A percentile compares a stretch with the other conserved stretches of the same genome.
Conservation (phyloP, 2,797 vertebrate species). For the Ataeniobius toweri region DNA sequence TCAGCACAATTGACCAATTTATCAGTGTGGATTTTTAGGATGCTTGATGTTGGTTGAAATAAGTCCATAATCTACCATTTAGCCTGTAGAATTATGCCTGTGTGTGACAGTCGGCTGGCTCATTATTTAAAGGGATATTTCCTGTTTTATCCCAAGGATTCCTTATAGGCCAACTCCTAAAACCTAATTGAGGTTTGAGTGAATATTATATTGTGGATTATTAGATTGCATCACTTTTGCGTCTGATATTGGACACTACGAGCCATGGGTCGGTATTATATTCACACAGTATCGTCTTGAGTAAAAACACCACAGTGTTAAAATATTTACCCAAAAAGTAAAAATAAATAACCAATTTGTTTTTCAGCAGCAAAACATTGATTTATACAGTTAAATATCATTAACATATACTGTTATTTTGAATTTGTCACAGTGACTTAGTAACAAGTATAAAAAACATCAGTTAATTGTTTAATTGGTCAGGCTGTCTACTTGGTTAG, state of each 20-base stretch:
- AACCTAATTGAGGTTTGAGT: not conserved
- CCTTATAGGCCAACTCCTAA: not conserved
- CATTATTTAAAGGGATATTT: conserved; percentile 19
- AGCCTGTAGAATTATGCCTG: conserved; percentile 16
- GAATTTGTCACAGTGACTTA: not conserved
- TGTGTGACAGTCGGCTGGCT: conserved; percentile 26
- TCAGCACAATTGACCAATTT: conserved; percentile 60
- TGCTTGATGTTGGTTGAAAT: conserved; percentile 23
- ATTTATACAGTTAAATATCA: not conserved
- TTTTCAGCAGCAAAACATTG: not conserved
- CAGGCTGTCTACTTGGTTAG: not conserved
- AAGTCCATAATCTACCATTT: conserved; percentile 29
- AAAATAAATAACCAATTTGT: not conserved
- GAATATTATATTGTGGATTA: not conserved
- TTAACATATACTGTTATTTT: not conserved
- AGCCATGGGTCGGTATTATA: not conserved
- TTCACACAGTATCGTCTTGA: not conserved
- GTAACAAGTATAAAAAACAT: not conserved
- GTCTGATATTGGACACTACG: too few relatives aligned
- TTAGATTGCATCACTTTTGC: not conserved
- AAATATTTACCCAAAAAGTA: not conserved
- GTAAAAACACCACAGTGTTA: not conserved
- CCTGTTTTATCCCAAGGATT: not conserved
- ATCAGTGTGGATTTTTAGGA: conserved; percentile 36
- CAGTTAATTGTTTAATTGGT: not conserved